Base-by-base conservation (phyloP, 2,888 invertebrate species). In the Syritta pipiens region DNA sequence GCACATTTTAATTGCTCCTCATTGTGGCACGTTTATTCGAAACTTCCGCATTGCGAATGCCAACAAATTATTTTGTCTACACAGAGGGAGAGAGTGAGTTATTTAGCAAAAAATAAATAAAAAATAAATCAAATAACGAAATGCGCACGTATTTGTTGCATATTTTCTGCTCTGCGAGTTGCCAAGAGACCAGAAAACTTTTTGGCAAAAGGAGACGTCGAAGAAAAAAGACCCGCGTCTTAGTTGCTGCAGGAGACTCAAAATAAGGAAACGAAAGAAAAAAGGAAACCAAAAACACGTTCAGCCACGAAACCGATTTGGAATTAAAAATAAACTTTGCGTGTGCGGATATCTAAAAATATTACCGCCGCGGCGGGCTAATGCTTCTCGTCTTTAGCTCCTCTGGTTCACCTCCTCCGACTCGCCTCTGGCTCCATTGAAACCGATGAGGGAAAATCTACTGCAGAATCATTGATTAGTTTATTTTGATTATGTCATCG, bases 341-440 rank as follows among this genome's bases (percentile, higher is more conserved):
- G 71, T 77, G 76, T 77, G 76, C 76, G 71, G 40, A 63, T 77
- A 53, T 77, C 76, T 71, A 71, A 71, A 71, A 77, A 71, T 76
- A 76, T 28, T 19, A 6, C 37, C 12, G n/a, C n/a, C n/a, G n/a
- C n/a, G n/a, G n/a, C n/a, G n/a, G n/a, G n/a, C n/a, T n/a, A n/a
- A n/a, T n/a, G n/a, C n/a, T n/a, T n/a, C n/a, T n/a, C n/a, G n/a
- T n/a, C n/a, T n/a, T n/a, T n/a, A n/a, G n/a, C 19, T 7, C 30
- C 24, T 22, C 4, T 28, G 22, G 22, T 12, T n/a, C 10, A 5
- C 35, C 5, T 30, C 28, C 6, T 28, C 26, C 35, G 3, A 49
- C 5, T 17, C 9, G 37, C 7, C 9, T 17, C 14, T 14, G 1
- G 22, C 20, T 9, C 2, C 42, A 19, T 6, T 10, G 17, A 10